phyloP scores from a whole-genome alignment of 2,888 invertebrate species.

The Cylindroiulus punctatus region DNA sequence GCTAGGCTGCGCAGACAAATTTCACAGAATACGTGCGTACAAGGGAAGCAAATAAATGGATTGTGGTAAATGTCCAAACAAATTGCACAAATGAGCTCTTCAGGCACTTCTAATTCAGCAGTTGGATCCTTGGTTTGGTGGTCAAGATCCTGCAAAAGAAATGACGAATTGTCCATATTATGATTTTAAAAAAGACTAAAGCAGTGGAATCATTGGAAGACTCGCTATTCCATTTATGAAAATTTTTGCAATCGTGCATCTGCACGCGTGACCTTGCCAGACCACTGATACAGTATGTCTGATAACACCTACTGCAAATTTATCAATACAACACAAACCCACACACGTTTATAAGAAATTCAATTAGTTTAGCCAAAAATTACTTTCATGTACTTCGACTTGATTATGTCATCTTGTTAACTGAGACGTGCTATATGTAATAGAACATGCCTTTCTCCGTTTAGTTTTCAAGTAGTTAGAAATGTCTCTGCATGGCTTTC shows the following conservation, averaged over 20 bases:
- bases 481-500: conserved; percentile 42
- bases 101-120: conserved; percentile 54
- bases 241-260: too few relatives aligned
- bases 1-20: conserved; percentile 59
- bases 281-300: not conserved
- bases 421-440: not conserved
- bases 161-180: too few relatives aligned
- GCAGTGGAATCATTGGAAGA: too few relatives aligned
- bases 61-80: conserved; percentile 60
- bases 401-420: not conserved
- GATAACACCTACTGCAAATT: not conserved
- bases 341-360: not conserved
- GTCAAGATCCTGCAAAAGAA: not conserved
- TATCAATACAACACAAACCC: not conserved
- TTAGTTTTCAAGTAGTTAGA: conserved; percentile 25
- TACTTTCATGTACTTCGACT: not conserved
- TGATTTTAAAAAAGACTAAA: too few relatives aligned
- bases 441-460: conserved; percentile 12
- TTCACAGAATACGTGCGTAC: conserved; percentile 60
- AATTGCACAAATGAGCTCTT: conserved; percentile 59
- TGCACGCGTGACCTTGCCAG: not conserved
- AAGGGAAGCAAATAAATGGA: conserved; percentile 59
- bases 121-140: not conserved
- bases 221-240: too few relatives aligned
- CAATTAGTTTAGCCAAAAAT: not conserved